phyloP scores from a whole-genome alignment of 1,140 invertebrate genomes.

The Drosophila pseudoobscura region DNA sequence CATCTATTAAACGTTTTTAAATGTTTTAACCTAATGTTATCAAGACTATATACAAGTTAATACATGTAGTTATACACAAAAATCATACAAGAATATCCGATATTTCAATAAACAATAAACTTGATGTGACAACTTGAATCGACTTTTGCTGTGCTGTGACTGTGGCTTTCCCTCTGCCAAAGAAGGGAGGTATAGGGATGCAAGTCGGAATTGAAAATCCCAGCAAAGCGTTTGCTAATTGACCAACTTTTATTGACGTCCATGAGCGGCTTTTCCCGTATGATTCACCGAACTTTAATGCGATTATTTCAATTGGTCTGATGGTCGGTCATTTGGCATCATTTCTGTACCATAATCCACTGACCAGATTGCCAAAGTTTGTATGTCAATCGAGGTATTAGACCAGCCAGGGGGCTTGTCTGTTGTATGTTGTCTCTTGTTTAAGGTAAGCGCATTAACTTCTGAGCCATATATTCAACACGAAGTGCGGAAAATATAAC shows the following conservation, averaged over 20 bases:
- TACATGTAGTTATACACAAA: conserved; percentile 52
- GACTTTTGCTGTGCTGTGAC: neutral
- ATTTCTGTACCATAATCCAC: conserved; percentile 51
- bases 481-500: neutral
- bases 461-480: conserved; percentile 11
- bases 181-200: no score
- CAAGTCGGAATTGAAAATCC: neutral
- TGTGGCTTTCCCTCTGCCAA: no score
- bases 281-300: conserved; percentile 54
- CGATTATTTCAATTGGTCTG: conserved; percentile 67
- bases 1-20: conserved; percentile 58
- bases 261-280: conserved; percentile 12
- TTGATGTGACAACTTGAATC: conserved; percentile 63
- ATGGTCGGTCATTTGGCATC: conserved; percentile 35
- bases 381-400: conserved; percentile 63
- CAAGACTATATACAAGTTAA: conserved; percentile 37
- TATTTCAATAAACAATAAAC: conserved; percentile 75
- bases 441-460: conserved; percentile 29
- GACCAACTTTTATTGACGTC: neutral
- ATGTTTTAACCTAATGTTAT: conserved; percentile 58
- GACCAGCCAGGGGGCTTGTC: neutral
- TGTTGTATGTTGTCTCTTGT: neutral
- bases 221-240: neutral
- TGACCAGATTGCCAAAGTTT: conserved; percentile 54
- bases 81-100: conserved; percentile 55